Evolutionary conservation across 2,797 vertebrate species (phyloP), one percentile per base, ranked within the genome.

Genomic region (Valencia hispanica): DNA sequence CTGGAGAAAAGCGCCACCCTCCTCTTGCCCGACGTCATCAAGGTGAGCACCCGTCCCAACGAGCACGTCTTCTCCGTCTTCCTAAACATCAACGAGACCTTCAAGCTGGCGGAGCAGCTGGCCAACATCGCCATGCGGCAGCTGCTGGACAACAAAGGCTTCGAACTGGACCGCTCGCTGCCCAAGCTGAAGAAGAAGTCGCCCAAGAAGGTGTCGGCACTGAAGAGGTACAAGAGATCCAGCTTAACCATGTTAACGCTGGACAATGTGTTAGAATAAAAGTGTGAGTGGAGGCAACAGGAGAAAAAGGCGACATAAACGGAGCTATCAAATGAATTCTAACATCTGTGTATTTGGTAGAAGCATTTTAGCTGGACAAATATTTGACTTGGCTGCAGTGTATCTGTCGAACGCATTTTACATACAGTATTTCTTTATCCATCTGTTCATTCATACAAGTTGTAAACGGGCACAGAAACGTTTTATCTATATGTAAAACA

Each of bases 111-210:
- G 84, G 98, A 99, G 78, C 98, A 99, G 94, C 96, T 99, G 77
- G 98, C 98, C 83, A 99, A 99, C 93, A 99, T 99, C 68, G 98
- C 98, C 83, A 99, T 99, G 97, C 93, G 98, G 2, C 98, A 99
- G 70, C 96, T 99, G n/a, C 92, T 99, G 80, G 98, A 99, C 93
- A 99, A 99, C 74, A 97, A 99, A 86, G 97, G 98, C 57, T 99
- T 99, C 71, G 97, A 99, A 69, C 97, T 99, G 90, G 98, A 99
- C 87, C 95, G 96, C 71, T 98, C 97, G 0, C 95, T 99, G 79
- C 98, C 98, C 74, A 99, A 97, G 83, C 95, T 99, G 83, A 99
- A 98, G 88, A 98, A 96, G 95, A 99, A 99, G 83, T 97, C 98
- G 0, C 98, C 97, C 0, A 97, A 97, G 88, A 99, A 99, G 87